Evolutionary conservation across 2,113 vertebrate genomes (phyloP).

Genomic region (Mionectes macconnelli): DNA sequence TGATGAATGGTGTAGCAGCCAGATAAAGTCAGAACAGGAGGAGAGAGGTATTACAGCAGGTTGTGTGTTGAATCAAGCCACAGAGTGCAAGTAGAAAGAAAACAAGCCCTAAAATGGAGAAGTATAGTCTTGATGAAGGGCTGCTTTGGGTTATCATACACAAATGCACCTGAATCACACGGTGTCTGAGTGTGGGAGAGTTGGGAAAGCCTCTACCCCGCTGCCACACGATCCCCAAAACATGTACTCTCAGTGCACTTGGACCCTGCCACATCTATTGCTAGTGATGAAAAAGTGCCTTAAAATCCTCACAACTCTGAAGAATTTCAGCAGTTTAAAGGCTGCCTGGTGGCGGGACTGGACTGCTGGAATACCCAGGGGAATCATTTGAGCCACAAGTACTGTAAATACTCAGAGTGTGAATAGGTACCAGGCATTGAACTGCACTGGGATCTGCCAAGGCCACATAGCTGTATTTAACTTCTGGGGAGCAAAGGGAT

Average conservation of each 20-base stretch:
- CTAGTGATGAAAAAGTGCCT: neutral
- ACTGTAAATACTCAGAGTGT: neutral
- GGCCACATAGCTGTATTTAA: neutral
- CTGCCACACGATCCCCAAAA: neutral
- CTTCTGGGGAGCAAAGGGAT: neutral
- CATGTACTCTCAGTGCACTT: too few relatives aligned
- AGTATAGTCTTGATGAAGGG: neutral
- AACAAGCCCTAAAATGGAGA: neutral
- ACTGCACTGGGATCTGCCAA: neutral
- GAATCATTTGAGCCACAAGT: neutral
- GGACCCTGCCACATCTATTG: neutral
- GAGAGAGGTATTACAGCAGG: neutral
- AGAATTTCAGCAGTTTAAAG: neutral
- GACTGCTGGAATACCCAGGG: neutral
- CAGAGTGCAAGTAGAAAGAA: neutral
- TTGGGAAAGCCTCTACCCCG: neutral
- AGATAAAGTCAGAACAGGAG: neutral
- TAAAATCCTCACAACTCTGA: neutral
- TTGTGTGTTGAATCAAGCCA: neutral
- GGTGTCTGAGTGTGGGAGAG: neutral
- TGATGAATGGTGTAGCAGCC: neutral
- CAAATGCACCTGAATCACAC: neutral
- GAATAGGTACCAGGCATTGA: neutral
- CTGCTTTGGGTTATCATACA: fast-evolving
- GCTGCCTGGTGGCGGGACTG: neutral